phyloP scores from a whole-genome alignment of 2,797 vertebrate genomes.

The Rhinichthys osculus region DNA sequence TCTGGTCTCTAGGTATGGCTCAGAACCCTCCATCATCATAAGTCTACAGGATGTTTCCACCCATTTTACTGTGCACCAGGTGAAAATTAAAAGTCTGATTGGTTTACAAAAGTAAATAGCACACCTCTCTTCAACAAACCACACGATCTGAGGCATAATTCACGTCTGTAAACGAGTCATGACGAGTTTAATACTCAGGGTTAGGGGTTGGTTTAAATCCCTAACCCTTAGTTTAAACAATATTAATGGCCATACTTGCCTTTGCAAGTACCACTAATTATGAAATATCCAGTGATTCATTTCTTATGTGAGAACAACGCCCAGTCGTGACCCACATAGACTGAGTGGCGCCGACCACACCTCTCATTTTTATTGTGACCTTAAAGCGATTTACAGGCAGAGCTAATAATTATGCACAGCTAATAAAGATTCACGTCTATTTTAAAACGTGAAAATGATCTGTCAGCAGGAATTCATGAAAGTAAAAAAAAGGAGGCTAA shows the following conservation, averaged over 20 bases:
- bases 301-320: constrained; percentile 31
- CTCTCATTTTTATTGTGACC: constrained; percentile 39
- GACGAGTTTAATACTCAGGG: constrained; percentile 8
- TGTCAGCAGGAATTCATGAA: background rate
- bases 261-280: constrained; percentile 37
- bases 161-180: background rate
- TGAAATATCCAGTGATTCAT: constrained; percentile 44
- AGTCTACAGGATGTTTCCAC: background rate
- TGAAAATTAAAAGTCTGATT: constrained; percentile 5
- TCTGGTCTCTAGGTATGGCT: background rate
- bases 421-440: constrained; percentile 37
- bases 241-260: constrained; percentile 31
- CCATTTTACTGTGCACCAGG: background rate
- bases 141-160: constrained; percentile 7
- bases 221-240: constrained; percentile 19
- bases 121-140: background rate
- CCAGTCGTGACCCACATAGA: constrained; percentile 34
- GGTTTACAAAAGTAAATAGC: background rate
- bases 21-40: background rate
- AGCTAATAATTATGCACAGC: constrained; percentile 35
- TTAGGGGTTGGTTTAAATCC: constrained; percentile 31
- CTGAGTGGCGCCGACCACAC: constrained; percentile 41
- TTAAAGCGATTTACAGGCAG: constrained; percentile 20
- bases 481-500: constrained; percentile 21
- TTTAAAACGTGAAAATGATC: constrained; percentile 36